Base-by-base conservation (phyloP, 2,888 invertebrate species). In the Polydrusus cervinus region DNA sequence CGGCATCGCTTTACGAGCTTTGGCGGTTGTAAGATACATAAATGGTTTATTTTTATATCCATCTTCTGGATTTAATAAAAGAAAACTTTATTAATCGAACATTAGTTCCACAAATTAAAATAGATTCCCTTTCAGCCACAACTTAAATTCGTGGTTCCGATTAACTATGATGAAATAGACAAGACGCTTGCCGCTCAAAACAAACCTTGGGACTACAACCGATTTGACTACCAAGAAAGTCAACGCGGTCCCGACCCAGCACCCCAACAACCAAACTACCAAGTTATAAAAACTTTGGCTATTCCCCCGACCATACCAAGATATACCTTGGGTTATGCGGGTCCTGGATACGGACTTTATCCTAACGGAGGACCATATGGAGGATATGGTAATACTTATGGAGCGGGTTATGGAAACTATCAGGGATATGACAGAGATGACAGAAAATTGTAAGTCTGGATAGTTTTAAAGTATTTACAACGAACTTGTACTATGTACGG, bases 101-200 rank as follows among this genome's bases (percentile, higher is more conserved):
- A n/a, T n/a, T n/a, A 25, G 5, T 25, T 25, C 25, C 25, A 1
- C 3, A 25, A 25, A 25, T 25, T 43, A 43, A 43, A 14, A 30
- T 55, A 30, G 9, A 45, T 60, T 43, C 13, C 20, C 3, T 71
- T 65, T 61, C 34, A 53, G 49, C 82, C 84, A 71, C 84, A 86
- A 79, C 74, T 87, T 71, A 84, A 83, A 78, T 87, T 87, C 77
- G 84, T 87, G 3, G 81, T 87, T 61, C 87, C 87, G 10, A 81
- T 86, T 34, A 84, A 84, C 3, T 83, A 83, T 69, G 80, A 79
- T 9, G 78, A 78, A 53, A 47, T 64, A 18, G 79, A 81, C 61
- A 57, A 78, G 30, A 78, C 76, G 30, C 76, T 78, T 8, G 18
- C 74, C 7, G 72, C 79, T 5, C 78, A 79, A 53, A 80, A 81